A percentile compares a stretch with the other conserved stretches of the same genome.
Evolutionary conservation across 2,113 vertebrate species (phyloP).

Genomic region (Acanthisitta chloris): DNA sequence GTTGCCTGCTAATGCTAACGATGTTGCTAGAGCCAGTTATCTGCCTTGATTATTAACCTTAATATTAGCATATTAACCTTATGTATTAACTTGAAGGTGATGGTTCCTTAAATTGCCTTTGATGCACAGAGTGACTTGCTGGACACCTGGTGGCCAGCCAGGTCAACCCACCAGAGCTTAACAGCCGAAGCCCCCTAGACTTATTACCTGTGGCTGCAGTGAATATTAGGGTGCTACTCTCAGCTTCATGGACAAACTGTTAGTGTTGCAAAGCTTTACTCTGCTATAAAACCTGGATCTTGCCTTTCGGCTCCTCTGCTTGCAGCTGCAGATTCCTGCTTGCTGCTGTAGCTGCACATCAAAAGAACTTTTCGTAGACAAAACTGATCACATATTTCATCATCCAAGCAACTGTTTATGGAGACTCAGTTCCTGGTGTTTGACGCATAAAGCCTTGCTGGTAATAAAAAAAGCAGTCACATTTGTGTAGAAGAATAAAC

Average conservation of each 20-base stretch:
- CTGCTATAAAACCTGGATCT: not conserved
- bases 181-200: not conserved
- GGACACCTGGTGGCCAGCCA: not conserved
- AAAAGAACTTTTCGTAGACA: not conserved
- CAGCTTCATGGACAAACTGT: not conserved
- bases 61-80: too few species aligned
- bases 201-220: not conserved
- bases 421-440: not conserved
- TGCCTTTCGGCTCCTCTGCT: not conserved
- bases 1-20: not conserved
- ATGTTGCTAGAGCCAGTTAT: not conserved
- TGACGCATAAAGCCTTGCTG: not conserved
- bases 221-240: not conserved
- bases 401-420: not conserved
- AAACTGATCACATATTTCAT: not conserved
- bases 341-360: not conserved
- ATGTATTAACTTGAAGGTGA: not conserved
- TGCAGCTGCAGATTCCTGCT: not conserved
- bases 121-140: not conserved
- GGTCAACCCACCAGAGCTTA: too few species aligned
- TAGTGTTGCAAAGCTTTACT: not conserved
- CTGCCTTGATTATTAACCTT: too few species aligned
- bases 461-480: not conserved
- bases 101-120: not conserved
- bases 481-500: not conserved